Conservation (phyloP, 2,113 vertebrate species). For the Podiceps cristatus region DNA sequence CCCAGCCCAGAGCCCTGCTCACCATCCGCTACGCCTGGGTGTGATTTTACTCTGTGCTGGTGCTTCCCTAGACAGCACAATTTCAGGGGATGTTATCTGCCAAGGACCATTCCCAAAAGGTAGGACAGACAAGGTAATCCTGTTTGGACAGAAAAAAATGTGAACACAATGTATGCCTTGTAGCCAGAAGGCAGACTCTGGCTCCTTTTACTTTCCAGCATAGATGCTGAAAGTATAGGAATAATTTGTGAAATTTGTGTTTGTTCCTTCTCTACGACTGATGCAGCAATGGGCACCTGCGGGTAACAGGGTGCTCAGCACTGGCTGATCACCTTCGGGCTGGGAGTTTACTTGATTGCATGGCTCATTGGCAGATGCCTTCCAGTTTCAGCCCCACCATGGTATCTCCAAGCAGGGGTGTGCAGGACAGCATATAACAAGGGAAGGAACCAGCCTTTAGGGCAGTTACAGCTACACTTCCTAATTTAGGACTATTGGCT, state of each 20-base stretch:
- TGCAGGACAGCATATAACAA: neutral
- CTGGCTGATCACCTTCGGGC: neutral
- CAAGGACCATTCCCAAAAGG: neutral
- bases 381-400: neutral
- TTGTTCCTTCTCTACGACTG: neutral
- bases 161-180: neutral
- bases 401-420: neutral
- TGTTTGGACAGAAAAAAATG: neutral
- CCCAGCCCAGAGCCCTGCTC: neutral
- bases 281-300: neutral
- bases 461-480: neutral
- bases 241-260: neutral
- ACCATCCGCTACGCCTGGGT: neutral
- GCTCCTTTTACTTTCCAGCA: accelerated
- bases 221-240: neutral
- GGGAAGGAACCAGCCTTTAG: neutral
- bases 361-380: neutral
- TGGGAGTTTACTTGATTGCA: neutral
- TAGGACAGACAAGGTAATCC: neutral
- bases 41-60: neutral
- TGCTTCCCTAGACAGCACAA: neutral
- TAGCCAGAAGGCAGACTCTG: neutral
- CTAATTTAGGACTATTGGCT: neutral
- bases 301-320: neutral
- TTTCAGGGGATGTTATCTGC: neutral